Evolutionary conservation across 2,113 vertebrate species (phyloP).

Genomic region (Antigone vipio): DNA sequence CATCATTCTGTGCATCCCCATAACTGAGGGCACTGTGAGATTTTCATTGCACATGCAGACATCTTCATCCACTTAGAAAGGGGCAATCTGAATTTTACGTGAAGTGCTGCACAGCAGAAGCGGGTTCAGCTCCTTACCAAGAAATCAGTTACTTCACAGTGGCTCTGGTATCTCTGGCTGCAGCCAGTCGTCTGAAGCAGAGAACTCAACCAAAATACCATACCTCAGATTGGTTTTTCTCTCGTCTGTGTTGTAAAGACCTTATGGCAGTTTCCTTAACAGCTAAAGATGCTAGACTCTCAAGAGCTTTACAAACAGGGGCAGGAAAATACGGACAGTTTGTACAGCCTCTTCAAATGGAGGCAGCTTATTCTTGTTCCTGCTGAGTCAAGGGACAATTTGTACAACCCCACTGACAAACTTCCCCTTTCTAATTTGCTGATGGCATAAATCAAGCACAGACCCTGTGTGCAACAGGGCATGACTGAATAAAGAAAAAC

Average conservation of each 20-base stretch:
- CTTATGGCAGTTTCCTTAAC: not conserved
- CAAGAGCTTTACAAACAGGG: not conserved
- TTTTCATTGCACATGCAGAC: not conserved
- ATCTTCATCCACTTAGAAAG: not conserved
- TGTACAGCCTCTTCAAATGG: not conserved
- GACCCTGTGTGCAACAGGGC: not conserved
- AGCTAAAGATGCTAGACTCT: not conserved
- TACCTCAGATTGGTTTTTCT: not conserved
- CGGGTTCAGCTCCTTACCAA: not conserved
- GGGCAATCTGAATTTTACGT: not conserved
- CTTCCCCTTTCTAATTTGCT: not conserved
- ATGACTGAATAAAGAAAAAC: not conserved
- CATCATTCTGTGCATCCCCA: rapidly evolving
- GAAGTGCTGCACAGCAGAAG: not conserved
- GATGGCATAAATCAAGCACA: not conserved
- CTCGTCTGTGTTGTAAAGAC: not conserved
- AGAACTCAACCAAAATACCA: not conserved
- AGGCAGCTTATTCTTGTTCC: not conserved
- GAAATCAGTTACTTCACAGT: not conserved
- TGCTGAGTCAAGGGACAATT: not conserved
- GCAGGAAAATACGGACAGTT: not conserved
- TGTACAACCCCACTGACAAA: not conserved
- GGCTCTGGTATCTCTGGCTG: slow-evolving; percentile 9
- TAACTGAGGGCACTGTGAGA: not conserved
- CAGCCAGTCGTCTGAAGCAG: not conserved